Conservation (phyloP, 2,888 invertebrate genomes). For the Trimorus sp. region DNA sequence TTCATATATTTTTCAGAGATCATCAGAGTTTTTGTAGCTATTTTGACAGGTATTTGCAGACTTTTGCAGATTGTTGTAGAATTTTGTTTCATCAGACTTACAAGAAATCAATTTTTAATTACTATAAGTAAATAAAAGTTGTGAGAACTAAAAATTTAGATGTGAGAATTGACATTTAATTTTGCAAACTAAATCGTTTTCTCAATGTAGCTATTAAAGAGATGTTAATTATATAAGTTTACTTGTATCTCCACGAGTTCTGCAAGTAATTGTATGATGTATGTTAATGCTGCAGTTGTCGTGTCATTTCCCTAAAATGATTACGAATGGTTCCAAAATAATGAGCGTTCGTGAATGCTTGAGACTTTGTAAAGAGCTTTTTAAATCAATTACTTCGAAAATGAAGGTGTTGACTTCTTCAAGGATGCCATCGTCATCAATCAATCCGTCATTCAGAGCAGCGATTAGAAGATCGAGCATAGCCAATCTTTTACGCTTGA, state of each 20-base stretch:
- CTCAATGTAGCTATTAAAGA: background rate
- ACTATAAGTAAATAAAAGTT: too few relatives aligned
- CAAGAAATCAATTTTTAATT: too few relatives aligned
- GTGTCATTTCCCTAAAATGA: conserved; percentile 81
- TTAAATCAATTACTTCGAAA: conserved; percentile 60
- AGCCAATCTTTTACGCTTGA: conserved; percentile 56
- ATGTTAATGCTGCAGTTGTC: conserved; percentile 83
- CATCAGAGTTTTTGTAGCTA: too few relatives aligned
- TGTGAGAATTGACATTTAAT: background rate
- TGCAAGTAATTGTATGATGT: conserved; percentile 83
- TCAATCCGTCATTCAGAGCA: conserved; percentile 59
- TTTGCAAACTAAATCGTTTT: background rate
- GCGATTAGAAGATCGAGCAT: conserved; percentile 69
- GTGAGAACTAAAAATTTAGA: too few relatives aligned
- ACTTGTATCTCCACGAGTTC: conserved; percentile 80
- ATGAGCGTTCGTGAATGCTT: too few relatives aligned
- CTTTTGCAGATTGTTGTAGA: background rate
- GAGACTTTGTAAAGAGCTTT: too few relatives aligned
- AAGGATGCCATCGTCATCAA: conserved; percentile 64
- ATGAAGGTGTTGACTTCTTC: conserved; percentile 70
- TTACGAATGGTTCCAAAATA: too few relatives aligned
- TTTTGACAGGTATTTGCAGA: too few relatives aligned
- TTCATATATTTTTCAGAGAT: too few relatives aligned
- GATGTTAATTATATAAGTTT: conserved; percentile 78
- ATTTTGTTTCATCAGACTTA: background rate